These are phyloP conservation scores for Phalacrocorax pelagicus DNA, from an alignment of 2,113 vertebrate genomes.

Conservation along the genomic window DNA sequence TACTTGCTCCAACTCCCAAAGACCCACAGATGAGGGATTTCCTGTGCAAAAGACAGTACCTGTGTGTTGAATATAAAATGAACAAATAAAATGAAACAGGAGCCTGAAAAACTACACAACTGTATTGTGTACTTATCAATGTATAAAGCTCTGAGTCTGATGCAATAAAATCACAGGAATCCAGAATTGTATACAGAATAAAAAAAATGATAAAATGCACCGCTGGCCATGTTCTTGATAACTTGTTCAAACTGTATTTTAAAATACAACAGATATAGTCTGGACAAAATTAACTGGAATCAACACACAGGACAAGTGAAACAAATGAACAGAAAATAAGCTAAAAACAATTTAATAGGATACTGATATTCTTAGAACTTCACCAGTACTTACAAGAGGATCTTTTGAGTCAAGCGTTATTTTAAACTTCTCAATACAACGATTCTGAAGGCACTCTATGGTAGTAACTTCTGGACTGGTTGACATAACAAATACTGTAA, in stretches of 20 bases:
- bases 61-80: neutral
- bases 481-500: constrained; percentile 87
- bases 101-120: neutral
- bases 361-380: neutral
- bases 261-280: neutral
- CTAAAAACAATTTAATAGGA: neutral
- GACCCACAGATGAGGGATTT: neutral
- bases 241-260: neutral
- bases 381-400: constrained; percentile 76
- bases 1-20: neutral
- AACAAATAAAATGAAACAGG: neutral
- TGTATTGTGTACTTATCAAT: neutral
- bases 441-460: constrained; percentile 78
- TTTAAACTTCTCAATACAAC: constrained; percentile 83
- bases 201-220: neutral
- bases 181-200: neutral
- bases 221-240: neutral
- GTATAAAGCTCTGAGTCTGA: neutral
- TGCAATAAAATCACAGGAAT: neutral
- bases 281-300: neutral
- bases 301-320: neutral
- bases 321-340: neutral
- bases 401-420: constrained; percentile 83
- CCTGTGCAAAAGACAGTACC: neutral
- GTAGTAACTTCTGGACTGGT: constrained; percentile 82